Percentiles rank a stretch among this genome's conserved stretches.
phyloP scores from a whole-genome alignment of 2,113 vertebrate genomes.

The Sphyrna mokarran region DNA sequence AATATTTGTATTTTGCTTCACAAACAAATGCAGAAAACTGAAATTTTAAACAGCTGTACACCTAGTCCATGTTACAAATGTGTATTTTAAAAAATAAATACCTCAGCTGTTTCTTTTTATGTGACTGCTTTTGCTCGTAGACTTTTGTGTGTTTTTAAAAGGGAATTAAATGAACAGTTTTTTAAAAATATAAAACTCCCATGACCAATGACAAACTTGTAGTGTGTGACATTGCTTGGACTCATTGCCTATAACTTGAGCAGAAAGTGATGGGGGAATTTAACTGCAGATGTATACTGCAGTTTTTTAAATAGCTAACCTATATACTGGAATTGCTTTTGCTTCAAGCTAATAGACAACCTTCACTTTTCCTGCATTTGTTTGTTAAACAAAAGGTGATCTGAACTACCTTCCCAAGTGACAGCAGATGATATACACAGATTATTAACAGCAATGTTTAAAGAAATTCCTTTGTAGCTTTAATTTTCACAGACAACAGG shows the following conservation, averaged over 20 bases:
- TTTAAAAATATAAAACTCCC: neutral
- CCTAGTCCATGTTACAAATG: neutral
- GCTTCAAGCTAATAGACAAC: neutral
- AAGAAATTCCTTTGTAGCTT: neutral
- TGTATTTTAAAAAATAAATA: conserved; percentile 23
- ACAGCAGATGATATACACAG: neutral
- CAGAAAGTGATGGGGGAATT: neutral
- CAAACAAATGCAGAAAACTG: conserved; percentile 34
- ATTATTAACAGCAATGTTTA: neutral
- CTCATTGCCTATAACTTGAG: neutral
- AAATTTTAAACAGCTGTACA: conserved; percentile 1
- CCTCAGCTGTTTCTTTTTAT: conserved; percentile 4
- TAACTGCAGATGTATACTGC: neutral
- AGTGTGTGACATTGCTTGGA: neutral
- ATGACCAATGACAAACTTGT: neutral
- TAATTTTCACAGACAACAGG: neutral
- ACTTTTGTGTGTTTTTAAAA: neutral
- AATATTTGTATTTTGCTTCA: conserved; percentile 14
- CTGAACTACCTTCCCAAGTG: neutral
- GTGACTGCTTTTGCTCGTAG: neutral
- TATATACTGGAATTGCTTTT: neutral
- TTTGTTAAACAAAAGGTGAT: conserved; percentile 20
- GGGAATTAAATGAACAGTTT: neutral
- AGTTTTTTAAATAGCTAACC: neutral
- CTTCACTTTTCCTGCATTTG: conserved; percentile 25